phyloP scores from a whole-genome alignment of 2,113 vertebrate genomes.

The Cairina moschata region DNA sequence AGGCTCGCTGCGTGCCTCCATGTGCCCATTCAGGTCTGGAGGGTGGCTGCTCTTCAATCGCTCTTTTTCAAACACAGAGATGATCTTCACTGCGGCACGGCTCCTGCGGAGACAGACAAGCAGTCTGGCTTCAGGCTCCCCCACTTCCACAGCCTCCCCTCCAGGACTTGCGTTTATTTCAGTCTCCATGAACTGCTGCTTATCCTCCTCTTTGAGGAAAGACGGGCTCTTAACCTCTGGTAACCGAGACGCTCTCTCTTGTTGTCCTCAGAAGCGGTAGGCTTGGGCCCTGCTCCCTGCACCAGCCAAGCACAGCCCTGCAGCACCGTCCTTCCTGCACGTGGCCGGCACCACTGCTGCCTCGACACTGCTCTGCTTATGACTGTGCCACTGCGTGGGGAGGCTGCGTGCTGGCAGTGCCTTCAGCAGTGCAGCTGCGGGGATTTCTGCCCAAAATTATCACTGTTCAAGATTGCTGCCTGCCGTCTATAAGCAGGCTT shows the following conservation, averaged over 20 bases:
- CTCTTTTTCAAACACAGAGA: slow-evolving; percentile 13
- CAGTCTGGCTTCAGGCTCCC: slow-evolving; percentile 19
- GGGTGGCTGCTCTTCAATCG: background rate
- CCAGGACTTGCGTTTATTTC: background rate
- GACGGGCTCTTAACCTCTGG: slow-evolving; percentile 17
- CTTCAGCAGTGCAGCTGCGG: background rate
- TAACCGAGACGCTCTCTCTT: background rate
- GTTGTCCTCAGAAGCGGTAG: background rate
- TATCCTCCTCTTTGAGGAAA: slow-evolving; percentile 38
- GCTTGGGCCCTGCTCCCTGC: background rate
- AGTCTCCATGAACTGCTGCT: slow-evolving; percentile 18
- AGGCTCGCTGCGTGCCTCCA: background rate
- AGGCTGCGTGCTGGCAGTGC: background rate
- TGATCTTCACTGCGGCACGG: background rate
- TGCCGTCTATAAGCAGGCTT: background rate
- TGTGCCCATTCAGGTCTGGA: background rate
- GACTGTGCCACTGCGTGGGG: background rate
- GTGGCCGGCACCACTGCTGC: background rate
- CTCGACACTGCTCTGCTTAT: background rate
- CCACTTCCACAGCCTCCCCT: background rate
- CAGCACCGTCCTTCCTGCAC: fast-evolving
- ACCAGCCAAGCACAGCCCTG: background rate
- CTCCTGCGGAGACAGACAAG: slow-evolving; percentile 25
- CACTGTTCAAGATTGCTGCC: background rate
- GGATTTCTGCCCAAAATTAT: background rate